A percentile compares a stretch with the other conserved stretches of the same genome.
Conservation (phyloP, 2,113 vertebrate species). For the Butorides virescens region DNA sequence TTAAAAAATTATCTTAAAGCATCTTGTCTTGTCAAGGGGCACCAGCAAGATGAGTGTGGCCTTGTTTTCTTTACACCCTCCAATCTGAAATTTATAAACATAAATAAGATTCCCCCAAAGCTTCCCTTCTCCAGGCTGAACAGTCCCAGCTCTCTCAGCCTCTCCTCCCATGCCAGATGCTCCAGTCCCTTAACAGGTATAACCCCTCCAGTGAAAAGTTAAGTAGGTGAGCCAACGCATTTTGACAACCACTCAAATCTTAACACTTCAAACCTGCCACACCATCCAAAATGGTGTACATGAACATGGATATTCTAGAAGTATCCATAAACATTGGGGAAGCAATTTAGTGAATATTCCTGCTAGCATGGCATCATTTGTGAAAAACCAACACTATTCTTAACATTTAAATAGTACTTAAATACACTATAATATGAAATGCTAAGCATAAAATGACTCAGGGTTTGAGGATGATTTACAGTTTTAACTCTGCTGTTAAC, state of each 20-base stretch:
- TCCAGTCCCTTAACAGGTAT: not conserved
- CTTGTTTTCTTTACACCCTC: not conserved
- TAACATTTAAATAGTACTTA: not conserved
- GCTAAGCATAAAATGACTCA: not conserved
- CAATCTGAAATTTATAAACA: not conserved
- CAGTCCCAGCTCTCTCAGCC: not conserved
- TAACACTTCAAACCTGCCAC: not conserved
- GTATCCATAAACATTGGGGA: not conserved
- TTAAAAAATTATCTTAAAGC: not conserved
- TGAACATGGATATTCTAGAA: not conserved
- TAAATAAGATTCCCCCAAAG: not conserved
- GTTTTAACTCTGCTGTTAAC: conserved; percentile 32
- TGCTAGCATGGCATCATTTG: not conserved
- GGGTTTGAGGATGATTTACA: conserved; percentile 52
- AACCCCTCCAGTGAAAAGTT: not conserved
- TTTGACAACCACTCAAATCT: not conserved
- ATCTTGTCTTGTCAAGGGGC: not conserved
- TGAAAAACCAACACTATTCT: not conserved
- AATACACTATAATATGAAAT: not conserved
- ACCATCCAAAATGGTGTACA: not conserved
- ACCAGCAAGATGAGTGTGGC: not conserved
- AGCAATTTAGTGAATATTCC: not conserved
- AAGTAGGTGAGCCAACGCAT: not conserved
- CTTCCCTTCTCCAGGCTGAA: not conserved
- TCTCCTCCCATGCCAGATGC: not conserved